Conservation (phyloP, 2,113 vertebrate genomes). For the Phocoena phocoena region DNA sequence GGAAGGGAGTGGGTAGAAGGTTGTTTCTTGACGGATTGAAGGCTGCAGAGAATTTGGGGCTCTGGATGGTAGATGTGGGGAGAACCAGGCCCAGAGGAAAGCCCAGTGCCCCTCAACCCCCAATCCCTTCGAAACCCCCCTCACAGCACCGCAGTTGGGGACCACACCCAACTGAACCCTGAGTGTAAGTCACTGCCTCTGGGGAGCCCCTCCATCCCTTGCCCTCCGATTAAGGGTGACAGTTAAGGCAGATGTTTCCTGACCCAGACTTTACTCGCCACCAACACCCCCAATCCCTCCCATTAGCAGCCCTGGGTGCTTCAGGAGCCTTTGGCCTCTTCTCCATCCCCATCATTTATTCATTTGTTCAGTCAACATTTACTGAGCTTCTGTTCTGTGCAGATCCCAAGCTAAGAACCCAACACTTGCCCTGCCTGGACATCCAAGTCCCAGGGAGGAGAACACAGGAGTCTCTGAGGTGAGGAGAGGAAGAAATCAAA, state of each 20-base stretch:
- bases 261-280: not conserved
- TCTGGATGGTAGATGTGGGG: not conserved
- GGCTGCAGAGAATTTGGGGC: not conserved
- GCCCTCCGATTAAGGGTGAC: not conserved
- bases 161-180: not conserved
- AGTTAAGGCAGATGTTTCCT: not conserved
- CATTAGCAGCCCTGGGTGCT: not conserved
- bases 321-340: not conserved
- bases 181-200: not conserved
- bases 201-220: not conserved
- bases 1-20: rapidly evolving
- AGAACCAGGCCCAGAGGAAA: not conserved
- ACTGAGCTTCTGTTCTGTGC: not conserved
- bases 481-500: not conserved
- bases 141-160: not conserved
- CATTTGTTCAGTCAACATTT: not conserved
- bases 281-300: not conserved
- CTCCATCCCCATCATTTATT: not conserved
- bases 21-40: not conserved
- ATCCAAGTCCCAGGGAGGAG: not conserved
- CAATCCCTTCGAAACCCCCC: not conserved
- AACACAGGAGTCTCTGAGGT: not conserved
- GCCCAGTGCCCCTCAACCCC: not conserved
- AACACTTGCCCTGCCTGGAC: not conserved
- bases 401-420: not conserved